Evolutionary conservation across 1,140 invertebrate species (phyloP).

Genomic region (Formica exsecta): DNA sequence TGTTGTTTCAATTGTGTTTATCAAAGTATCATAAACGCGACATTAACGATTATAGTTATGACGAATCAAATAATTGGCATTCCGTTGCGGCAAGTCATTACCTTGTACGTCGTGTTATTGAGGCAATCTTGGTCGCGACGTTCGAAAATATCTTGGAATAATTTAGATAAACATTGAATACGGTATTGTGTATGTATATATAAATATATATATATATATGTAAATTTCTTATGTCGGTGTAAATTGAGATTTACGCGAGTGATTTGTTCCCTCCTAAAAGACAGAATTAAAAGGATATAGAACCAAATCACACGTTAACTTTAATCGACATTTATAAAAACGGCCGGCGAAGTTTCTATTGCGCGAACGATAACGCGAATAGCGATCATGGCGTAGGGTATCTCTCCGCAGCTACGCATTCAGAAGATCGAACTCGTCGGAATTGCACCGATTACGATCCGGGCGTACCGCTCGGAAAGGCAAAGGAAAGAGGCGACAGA

Average conservation of each 20-base stretch:
- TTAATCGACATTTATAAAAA: constrained; percentile 37
- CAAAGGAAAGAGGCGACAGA: not conserved
- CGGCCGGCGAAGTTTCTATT: not conserved
- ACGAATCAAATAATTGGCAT: constrained; percentile 23
- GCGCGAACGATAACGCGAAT: not conserved
- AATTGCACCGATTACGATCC: constrained; percentile 28
- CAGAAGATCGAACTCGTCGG: not conserved
- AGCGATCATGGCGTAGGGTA: not conserved
- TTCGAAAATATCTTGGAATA: not conserved
- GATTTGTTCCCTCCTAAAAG: not conserved
- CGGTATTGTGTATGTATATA: too few relatives aligned
- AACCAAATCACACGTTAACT: constrained; percentile 7
- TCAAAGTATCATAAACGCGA: not conserved
- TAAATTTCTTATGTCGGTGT: too few relatives aligned
- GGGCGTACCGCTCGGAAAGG: not conserved
- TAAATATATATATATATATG: too few relatives aligned
- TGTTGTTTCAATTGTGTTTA: not conserved
- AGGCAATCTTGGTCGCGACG: constrained; percentile 19
- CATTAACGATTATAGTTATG: constrained; percentile 4
- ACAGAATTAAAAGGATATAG: constrained; percentile 1
- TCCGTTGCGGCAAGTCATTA: constrained; percentile 8
- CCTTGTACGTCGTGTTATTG: constrained; percentile 43
- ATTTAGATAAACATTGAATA: too few relatives aligned
- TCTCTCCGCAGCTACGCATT: not conserved
- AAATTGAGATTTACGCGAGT: not conserved